Evolutionary conservation across 1,140 invertebrate species (phyloP).

Genomic region (Plutomurus gul): DNA sequence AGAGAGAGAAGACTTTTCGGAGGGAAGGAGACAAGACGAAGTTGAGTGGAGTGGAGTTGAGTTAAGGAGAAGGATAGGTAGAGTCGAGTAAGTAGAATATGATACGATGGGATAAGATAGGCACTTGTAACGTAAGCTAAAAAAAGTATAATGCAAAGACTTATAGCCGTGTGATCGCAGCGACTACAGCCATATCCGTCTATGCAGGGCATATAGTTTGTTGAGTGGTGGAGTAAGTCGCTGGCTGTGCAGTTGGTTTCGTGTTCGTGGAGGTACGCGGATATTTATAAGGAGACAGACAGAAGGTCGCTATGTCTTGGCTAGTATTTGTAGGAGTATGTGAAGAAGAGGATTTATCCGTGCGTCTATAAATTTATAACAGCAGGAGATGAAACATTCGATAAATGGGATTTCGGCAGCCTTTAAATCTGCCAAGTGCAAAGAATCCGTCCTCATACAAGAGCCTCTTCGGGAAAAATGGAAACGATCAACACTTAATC

Average conservation of each 20-base stretch:
- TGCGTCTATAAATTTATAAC: conserved; percentile 46
- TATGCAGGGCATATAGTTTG: too few species aligned
- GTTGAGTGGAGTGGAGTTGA: not conserved
- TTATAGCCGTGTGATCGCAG: not conserved
- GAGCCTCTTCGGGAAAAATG: conserved; percentile 34
- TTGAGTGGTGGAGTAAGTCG: too few species aligned
- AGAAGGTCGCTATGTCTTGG: not conserved
- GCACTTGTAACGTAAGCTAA: not conserved
- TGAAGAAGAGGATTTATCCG: conserved; percentile 28
- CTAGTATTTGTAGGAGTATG: not conserved
- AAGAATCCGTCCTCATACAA: conserved; percentile 36
- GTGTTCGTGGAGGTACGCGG: not conserved
- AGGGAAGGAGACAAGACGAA: not conserved
- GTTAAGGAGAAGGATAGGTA: not conserved
- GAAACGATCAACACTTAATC: conserved; percentile 48
- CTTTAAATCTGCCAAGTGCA: conserved; percentile 51
- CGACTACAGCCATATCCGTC: too few species aligned
- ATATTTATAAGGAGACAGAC: not conserved
- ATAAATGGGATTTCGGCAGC: conserved; percentile 49
- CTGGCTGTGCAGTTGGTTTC: not conserved
- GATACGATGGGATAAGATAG: not conserved
- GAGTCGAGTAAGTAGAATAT: too few species aligned
- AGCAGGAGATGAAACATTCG: conserved; percentile 51
- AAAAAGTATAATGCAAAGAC: not conserved
- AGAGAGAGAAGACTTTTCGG: too few species aligned